Base-by-base conservation (phyloP, 2,888 invertebrate genomes). In the Drosophila macrospina region DNA sequence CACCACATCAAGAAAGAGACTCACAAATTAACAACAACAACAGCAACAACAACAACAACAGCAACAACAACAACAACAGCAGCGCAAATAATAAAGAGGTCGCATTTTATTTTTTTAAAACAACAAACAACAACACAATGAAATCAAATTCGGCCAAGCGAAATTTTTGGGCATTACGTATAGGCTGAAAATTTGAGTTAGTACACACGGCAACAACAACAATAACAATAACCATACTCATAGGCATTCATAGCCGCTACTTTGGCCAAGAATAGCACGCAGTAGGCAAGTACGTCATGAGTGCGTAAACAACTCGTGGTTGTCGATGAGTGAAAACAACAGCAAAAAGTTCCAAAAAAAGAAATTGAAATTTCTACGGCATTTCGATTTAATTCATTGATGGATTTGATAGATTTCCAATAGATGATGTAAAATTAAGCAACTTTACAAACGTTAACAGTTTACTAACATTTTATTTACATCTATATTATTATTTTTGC, bases 11-110 rank as follows among this genome's bases (percentile, higher is more conserved):
- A 20, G 34, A 45, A 83, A 47, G 45, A 30, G 30, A 80, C 68
- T 71, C 61, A 69, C 73, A 83, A 88, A 80, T 86, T 73, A 86
- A 61, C 74, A 75, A 65, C 63, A 61, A 73, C 65, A n/a, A 20
- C n/a, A n/a, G n/a, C n/a, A n/a, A n/a, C n/a, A n/a, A n/a, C n/a
- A 86, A 61, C 74, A 75, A 65, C 63, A 61, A 73, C 65, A n/a
- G 3, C 74, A 75, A 65, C 63, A 61, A 73, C 65, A n/a, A 20
- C n/a, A 86, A 61, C 74, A 75, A 65, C 63, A 61, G 71, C 65
- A n/a, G 3, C 20, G 20, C 20, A 36, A 28, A 13, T 37, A 16
- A 64, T 47, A 84, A 88, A 80, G 80, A 83, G 88, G 88, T 88
- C 88, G 77, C 69, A 74, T 82, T 78, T 73, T 64, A 57, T 64